Conservation (phyloP, 2,888 invertebrate genomes). For the Schizaphis graminum region DNA sequence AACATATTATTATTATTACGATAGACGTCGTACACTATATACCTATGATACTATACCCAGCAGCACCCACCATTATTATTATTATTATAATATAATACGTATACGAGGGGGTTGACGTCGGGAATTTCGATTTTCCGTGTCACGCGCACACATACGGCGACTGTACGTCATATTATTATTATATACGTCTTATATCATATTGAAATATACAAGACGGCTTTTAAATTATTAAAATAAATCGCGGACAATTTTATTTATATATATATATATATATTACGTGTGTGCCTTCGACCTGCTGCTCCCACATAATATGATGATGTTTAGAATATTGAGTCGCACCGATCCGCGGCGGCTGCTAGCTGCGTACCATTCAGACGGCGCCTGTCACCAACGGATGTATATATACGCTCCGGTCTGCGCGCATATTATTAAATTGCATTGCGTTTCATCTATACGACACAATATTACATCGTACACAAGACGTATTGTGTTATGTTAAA, state of each 20-base stretch:
- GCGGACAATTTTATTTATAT: neutral
- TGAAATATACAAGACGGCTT: conserved; percentile 38
- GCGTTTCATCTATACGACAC: neutral
- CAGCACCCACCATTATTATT: conserved; percentile 24
- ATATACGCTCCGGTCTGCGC: neutral
- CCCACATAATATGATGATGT: neutral
- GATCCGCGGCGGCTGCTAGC: neutral
- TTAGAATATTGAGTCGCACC: neutral
- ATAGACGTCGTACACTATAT: neutral
- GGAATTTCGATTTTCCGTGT: conserved; percentile 59
- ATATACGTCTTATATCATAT: neutral
- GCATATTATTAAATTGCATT: neutral
- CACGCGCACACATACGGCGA: conserved; percentile 31
- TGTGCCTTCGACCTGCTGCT: neutral
- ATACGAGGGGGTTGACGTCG: neutral
- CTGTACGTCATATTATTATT: neutral
- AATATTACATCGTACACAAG: neutral
- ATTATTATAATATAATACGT: neutral
- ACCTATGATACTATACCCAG: neutral
- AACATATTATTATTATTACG: neutral
- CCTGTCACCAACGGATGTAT: conserved; percentile 25
- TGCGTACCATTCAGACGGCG: neutral
- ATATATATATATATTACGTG: neutral
- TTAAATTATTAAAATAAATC: conserved; percentile 44
- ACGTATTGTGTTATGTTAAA: neutral